phyloP scores from a whole-genome alignment of 2,797 vertebrate genomes.

The Anguilla anguilla region DNA sequence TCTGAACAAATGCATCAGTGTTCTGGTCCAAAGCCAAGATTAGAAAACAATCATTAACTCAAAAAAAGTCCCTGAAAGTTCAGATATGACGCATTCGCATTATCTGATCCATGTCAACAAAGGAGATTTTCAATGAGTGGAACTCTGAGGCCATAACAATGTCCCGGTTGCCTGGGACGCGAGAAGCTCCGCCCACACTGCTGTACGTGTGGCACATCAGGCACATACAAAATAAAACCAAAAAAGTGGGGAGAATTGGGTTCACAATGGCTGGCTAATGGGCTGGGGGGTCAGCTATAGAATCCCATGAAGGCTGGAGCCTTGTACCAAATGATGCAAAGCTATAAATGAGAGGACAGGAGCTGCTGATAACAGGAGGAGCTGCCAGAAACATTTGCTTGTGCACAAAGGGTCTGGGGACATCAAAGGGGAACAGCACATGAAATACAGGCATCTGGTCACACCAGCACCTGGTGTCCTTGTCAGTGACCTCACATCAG shows the following conservation, averaged over 20 bases:
- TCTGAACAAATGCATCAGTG: neutral
- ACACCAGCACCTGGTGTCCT: neutral
- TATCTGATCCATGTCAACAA: slow-evolving; percentile 30
- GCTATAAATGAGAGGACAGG: neutral
- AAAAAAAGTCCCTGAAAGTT: slow-evolving; percentile 30
- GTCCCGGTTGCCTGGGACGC: slow-evolving; percentile 7
- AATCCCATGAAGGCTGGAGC: slow-evolving; percentile 1
- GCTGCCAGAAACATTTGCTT: neutral
- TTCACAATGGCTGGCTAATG: slow-evolving; percentile 4
- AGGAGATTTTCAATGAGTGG: slow-evolving; percentile 27
- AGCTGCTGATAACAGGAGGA: neutral
- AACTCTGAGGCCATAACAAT: slow-evolving; percentile 2
- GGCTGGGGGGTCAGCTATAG: neutral
- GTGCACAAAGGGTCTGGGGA: neutral
- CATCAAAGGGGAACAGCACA: neutral
- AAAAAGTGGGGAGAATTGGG: neutral
- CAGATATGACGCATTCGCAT: slow-evolving; percentile 18
- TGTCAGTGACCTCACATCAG: neutral
- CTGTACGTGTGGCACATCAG: neutral
- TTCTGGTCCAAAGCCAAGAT: slow-evolving; percentile 6
- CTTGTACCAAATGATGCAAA: neutral
- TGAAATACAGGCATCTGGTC: neutral
- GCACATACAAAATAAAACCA: neutral
- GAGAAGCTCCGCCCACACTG: neutral
- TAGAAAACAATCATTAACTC: slow-evolving; percentile 17